Evolutionary conservation across 2,797 vertebrate species (phyloP).

Genomic region (Neosilurus mollespiculum): DNA sequence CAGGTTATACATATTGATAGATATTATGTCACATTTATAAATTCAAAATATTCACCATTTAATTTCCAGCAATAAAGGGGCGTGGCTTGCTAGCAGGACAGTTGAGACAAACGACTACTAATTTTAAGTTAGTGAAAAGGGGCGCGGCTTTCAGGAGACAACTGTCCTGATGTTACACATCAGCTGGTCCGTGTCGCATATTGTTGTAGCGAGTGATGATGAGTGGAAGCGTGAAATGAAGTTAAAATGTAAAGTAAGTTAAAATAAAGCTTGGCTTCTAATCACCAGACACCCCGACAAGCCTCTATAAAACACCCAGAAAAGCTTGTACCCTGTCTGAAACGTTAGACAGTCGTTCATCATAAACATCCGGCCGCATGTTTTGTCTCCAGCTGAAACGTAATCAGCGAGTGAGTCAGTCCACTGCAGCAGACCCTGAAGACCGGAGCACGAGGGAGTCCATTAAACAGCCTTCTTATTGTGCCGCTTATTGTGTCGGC

Average conservation of each 20-base stretch:
- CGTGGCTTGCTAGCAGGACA: not conserved
- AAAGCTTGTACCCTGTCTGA: not conserved
- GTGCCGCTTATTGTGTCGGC: slow-evolving; percentile 38
- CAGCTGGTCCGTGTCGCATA: not conserved
- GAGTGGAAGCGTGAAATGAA: not conserved
- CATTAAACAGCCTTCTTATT: slow-evolving; percentile 44
- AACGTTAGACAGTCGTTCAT: not conserved
- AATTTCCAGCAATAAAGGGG: not conserved
- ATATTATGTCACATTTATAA: not conserved
- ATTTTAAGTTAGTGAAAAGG: not conserved
- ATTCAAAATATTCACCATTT: not conserved
- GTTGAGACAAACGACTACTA: not conserved
- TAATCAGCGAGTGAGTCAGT: slow-evolving; percentile 46
- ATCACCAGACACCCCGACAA: not conserved
- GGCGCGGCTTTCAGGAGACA: not conserved
- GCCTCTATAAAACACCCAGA: not conserved
- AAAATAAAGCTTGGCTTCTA: not conserved
- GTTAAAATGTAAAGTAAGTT: not conserved
- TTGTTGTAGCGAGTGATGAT: not conserved
- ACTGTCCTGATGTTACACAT: too few species aligned
- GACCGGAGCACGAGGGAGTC: slow-evolving; percentile 35
- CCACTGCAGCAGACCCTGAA: slow-evolving; percentile 25
- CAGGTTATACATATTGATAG: not conserved
- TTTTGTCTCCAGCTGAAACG: slow-evolving; percentile 28
- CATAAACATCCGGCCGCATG: not conserved